A percentile compares a stretch with the other conserved stretches of the same genome.
phyloP scores from a whole-genome alignment of 1,140 invertebrate species.

The Apis cerana region DNA sequence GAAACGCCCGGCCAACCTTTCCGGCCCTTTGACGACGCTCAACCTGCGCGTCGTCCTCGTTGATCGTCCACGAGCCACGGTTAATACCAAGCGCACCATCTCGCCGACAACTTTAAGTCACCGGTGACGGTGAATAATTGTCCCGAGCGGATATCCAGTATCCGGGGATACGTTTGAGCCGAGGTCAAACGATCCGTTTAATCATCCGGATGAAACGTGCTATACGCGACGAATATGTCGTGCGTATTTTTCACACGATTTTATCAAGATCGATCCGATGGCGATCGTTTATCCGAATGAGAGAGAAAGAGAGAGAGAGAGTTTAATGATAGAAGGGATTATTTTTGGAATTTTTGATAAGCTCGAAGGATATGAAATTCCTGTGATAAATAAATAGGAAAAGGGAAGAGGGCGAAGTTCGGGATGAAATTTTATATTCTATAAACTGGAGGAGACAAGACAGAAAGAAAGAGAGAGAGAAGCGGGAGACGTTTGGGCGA shows the following conservation, averaged over 20 bases:
- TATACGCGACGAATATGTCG: no score
- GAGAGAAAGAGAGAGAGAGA: no score
- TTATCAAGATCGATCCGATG: no score
- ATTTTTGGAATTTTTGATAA: background rate
- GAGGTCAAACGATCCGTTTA: background rate
- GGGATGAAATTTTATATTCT: background rate
- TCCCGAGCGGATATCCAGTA: slow-evolving; percentile 12
- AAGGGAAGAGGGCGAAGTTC: background rate
- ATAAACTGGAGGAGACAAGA: background rate
- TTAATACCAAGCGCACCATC: background rate
- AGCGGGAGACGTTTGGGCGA: background rate
- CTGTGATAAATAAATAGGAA: background rate
- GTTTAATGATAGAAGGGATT: no score
- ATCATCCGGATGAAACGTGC: background rate
- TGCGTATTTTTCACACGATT: no score
- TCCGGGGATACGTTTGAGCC: background rate
- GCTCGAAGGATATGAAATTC: background rate
- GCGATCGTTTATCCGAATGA: no score
- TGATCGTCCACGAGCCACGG: background rate
- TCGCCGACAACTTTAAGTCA: slow-evolving; percentile 22
- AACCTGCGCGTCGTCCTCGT: slow-evolving; percentile 30
- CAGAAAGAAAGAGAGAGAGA: no score
- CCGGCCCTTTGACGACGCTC: slow-evolving; percentile 37
- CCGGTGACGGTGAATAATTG: slow-evolving; percentile 24
- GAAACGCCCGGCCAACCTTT: slow-evolving; percentile 63